Base-by-base conservation (phyloP, 2,797 vertebrate species). In the Sarcophilus harrisii region DNA sequence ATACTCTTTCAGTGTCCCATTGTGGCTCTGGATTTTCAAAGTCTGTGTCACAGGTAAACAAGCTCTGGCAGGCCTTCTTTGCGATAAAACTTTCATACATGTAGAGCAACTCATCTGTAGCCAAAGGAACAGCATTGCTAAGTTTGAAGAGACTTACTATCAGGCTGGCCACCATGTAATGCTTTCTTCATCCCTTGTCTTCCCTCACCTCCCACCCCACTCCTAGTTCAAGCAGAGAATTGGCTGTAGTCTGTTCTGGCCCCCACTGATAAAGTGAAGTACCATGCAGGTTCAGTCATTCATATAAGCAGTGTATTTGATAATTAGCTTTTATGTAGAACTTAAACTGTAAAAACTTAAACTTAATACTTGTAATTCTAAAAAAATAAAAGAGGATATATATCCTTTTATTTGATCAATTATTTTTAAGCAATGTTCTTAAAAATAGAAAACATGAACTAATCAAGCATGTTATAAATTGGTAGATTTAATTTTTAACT, bases 291-390 rank as follows among this genome's bases (percentile, higher is more conserved):
- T 38, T 96, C 57, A 97, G n/a, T 94, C 89, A 96, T 96, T 90
- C 14, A 96, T 91, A 94, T 95, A 95, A 59, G 45, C 81, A 95
- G 90, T 95, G 1, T 93, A 14, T 58, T 95, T 95, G 38, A 45
- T 87, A 87, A 87, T 87, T 87, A 10, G 10, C 21, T 87, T 27
- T 29, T 91, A 92, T 91, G 55, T 87, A 91, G 96, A 96, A 95
- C 38, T 96, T 92, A 14, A 96, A 90, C 57, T 49, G 91, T n/a
- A n/a, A n/a, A n/a, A n/a, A n/a, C n/a, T n/a, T n/a, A n/a, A n/a
- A n/a, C 95, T 32, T 45, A 94, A 16, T 94, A 66, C 96, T 95
- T 96, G 91, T 94, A 94, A 91, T 89, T 55, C 11, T 38, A 9
- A 45, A 81, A 73, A 93, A 92, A 54, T 89, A 95, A 54, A 90